These are phyloP conservation scores for Amaurobius ferox DNA, from an alignment of 2,888 invertebrate genomes.

Conservation along the genomic window DNA sequence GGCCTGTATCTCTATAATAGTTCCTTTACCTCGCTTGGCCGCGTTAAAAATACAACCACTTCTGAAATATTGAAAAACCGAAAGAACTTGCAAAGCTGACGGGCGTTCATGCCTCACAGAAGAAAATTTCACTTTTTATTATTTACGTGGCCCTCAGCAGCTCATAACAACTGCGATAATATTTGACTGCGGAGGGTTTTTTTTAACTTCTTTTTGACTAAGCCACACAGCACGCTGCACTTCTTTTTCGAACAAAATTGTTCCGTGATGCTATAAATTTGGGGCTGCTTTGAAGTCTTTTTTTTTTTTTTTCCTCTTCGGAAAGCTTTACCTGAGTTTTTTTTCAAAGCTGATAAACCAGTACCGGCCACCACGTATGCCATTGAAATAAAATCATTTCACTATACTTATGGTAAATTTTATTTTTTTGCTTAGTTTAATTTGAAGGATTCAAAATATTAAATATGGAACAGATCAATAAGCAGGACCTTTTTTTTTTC, in stretches of 20 bases:
- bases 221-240: neutral
- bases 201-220: neutral
- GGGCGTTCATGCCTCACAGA: neutral
- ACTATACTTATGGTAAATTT: too few species aligned
- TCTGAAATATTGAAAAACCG: neutral
- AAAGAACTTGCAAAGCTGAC: neutral
- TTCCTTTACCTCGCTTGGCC: too few species aligned
- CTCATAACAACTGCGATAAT: neutral
- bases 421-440: too few species aligned
- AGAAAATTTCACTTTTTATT: neutral
- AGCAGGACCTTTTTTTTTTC: too few species aligned
- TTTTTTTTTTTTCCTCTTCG: neutral
- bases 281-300: neutral
- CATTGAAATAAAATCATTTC: too few species aligned
- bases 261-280: constrained; percentile 8
- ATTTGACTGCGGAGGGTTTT: neutral
- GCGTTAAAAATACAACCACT: too few species aligned
- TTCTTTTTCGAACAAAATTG: neutral
- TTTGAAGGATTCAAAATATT: too few species aligned
- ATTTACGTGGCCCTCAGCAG: neutral
- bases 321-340: neutral
- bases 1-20: too few species aligned
- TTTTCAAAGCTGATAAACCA: neutral
- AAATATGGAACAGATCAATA: too few species aligned
- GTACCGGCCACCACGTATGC: neutral